Evolutionary conservation across 2,888 invertebrate species (phyloP).

Genomic region (Dicyrtomina minuta): DNA sequence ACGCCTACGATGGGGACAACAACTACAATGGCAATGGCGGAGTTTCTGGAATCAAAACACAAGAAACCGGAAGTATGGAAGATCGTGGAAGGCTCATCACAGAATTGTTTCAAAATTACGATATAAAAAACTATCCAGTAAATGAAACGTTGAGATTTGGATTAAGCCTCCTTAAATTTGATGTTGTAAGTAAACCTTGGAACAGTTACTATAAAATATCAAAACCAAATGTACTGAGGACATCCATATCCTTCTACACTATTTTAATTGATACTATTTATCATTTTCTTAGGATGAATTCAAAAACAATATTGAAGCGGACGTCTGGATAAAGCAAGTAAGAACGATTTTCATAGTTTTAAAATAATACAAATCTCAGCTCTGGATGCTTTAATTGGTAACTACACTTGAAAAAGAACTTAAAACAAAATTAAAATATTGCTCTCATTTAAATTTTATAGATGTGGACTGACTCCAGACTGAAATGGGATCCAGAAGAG

Average conservation of each 20-base stretch:
- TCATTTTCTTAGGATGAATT: constrained; percentile 31
- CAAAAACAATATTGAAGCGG: constrained; percentile 31
- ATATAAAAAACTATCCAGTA: constrained; percentile 39
- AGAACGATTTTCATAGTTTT: constrained; percentile 22
- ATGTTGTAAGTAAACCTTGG: constrained; percentile 20
- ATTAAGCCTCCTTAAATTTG: constrained; percentile 34
- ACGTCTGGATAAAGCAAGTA: constrained; percentile 39
- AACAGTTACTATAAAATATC: too few species aligned
- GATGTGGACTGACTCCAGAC: constrained; percentile 41
- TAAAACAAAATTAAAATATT: not conserved
- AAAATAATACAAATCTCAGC: not conserved
- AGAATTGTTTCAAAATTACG: constrained; percentile 36
- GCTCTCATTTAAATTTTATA: not conserved
- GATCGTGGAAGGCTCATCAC: constrained; percentile 36
- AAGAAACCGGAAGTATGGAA: constrained; percentile 7
- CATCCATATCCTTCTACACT: too few species aligned
- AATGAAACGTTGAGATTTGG: constrained; percentile 36
- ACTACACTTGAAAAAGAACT: too few species aligned
- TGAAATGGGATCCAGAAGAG: constrained; percentile 38
- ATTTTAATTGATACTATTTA: too few species aligned
- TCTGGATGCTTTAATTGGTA: too few species aligned
- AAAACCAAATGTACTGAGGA: too few species aligned
- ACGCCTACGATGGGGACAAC: too few species aligned
- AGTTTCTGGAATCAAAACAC: too few species aligned
- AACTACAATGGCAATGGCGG: too few species aligned